A percentile compares a stretch with the other conserved stretches of the same genome.
phyloP scores from a whole-genome alignment of 92 coral and sea anemone genomes.

The Diadumene lineata region DNA sequence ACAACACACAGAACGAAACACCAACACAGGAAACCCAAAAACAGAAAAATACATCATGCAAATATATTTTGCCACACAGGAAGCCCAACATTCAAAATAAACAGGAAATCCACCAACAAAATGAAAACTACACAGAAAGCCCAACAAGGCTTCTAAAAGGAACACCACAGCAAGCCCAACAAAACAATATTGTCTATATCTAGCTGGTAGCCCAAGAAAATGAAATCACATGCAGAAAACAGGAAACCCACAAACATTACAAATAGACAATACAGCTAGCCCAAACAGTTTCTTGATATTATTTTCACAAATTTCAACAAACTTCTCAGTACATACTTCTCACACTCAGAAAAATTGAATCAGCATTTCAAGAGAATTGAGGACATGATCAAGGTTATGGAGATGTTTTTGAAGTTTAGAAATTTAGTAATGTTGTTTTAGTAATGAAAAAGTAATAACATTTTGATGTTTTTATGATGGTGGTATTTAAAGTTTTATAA shows the following conservation, averaged over 20 bases:
- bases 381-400: neutral
- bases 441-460: too few relatives aligned
- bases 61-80: too few relatives aligned
- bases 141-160: neutral
- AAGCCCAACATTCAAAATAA: neutral
- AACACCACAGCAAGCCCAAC: neutral
- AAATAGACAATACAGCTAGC: too few relatives aligned
- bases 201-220: neutral
- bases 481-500: neutral
- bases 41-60: too few relatives aligned
- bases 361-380: conserved; percentile 9
- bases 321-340: neutral
- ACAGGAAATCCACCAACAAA: neutral
- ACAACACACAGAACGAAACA: neutral
- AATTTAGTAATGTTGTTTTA: neutral
- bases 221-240: neutral
- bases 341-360: neutral
- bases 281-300: too few relatives aligned
- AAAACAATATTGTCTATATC: neutral
- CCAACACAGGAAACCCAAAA: neutral
- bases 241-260: too few relatives aligned
- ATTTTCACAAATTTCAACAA: too few relatives aligned
- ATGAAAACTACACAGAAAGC: neutral
- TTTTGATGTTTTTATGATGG: neutral
- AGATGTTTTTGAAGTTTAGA: neutral